Percentiles rank a stretch among this genome's conserved stretches.
phyloP scores from a whole-genome alignment of 2,888 invertebrate genomes.

The Liodrosophila aerea region DNA sequence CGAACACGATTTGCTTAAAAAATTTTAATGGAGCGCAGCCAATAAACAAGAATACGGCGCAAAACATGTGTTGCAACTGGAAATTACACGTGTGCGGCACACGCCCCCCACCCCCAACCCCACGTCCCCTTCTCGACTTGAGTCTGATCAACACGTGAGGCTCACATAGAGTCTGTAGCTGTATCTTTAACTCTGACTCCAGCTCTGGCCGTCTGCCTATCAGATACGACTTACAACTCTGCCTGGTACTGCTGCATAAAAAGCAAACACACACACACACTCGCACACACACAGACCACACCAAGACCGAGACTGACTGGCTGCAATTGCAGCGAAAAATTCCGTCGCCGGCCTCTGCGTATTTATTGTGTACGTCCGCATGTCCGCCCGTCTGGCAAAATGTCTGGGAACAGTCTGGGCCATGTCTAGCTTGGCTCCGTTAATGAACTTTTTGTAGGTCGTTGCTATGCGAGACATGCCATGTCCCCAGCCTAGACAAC shows the following conservation, averaged over 20 bases:
- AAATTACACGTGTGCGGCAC: neutral
- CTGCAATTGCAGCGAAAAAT: slow-evolving; percentile 65
- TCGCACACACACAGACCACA: slow-evolving; percentile 18
- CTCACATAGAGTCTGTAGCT: slow-evolving; percentile 15
- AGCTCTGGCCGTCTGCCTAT: slow-evolving; percentile 35
- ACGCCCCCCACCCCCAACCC: neutral
- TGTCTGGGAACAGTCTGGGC: slow-evolving; percentile 82
- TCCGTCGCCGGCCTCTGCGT: slow-evolving; percentile 58
- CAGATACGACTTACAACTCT: slow-evolving; percentile 59
- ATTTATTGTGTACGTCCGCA: slow-evolving; percentile 49
- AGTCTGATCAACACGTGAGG: slow-evolving; percentile 9
- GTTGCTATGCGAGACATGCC: slow-evolving; percentile 77
- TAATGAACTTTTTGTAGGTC: slow-evolving; percentile 83
- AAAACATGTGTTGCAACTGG: neutral
- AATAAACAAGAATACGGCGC: slow-evolving; percentile 28
- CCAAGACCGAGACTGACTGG: slow-evolving; percentile 39
- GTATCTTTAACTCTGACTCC: slow-evolving; percentile 33
- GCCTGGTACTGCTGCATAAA: slow-evolving; percentile 37
- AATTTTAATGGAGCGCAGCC: neutral
- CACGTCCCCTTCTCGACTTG: no score
- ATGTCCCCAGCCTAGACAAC: slow-evolving; percentile 42
- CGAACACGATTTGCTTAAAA: slow-evolving; percentile 39
- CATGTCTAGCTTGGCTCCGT: slow-evolving; percentile 82
- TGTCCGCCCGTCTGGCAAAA: slow-evolving; percentile 64
- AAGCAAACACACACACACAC: slow-evolving; percentile 28